Evolutionary conservation across 2,113 vertebrate species (phyloP), one percentile per base, ranked within the genome.

Genomic region (Thunnus maccoyii): DNA sequence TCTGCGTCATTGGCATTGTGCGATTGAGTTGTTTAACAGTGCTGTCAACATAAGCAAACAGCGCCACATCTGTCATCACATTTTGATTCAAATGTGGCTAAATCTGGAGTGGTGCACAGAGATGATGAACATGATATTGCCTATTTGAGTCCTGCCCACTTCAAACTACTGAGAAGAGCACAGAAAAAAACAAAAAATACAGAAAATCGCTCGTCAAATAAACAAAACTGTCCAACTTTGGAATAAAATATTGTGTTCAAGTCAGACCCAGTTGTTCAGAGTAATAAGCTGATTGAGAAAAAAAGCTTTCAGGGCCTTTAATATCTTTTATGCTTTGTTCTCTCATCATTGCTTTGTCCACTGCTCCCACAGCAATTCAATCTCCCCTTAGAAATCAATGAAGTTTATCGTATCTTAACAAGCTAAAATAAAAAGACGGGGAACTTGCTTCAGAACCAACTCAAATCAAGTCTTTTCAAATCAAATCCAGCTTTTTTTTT

Each of bases 401-500:
- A 50, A 50, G 17, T 41, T 63, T 5, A 64, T 41, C 55, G 46
- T 3, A 16, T 46, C 30, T 20, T 16, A 62, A 71, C 62, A 30
- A 15, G 32, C n/a, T 61, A 14, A 30, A 61, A 30, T 16, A 44
- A 47, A 63, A 51, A 14, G 36, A 41, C 1, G 16, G 8, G 9
- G 9, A 32, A 72, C 61, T 76, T 64, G 3, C 65, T 36, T 67
- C 48, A 20, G 52, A 58, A 47, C 69, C 8, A 62, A 67, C 60
- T 79, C 5, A 27, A 65, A 55, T 36, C 2, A 15, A 30, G 44
- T 10, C 47, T 5, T 75, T 66, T 73, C 8, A 62, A 67, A 65
- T 79, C 8, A 27, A 65, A 55, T 36, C 2, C 17, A 30, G 44
- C 14, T 36, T 5, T 75, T 66, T 78, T 22, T 41, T 8, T 7